Conservation (phyloP, 2,113 vertebrate species). For the Phasianus colchicus region DNA sequence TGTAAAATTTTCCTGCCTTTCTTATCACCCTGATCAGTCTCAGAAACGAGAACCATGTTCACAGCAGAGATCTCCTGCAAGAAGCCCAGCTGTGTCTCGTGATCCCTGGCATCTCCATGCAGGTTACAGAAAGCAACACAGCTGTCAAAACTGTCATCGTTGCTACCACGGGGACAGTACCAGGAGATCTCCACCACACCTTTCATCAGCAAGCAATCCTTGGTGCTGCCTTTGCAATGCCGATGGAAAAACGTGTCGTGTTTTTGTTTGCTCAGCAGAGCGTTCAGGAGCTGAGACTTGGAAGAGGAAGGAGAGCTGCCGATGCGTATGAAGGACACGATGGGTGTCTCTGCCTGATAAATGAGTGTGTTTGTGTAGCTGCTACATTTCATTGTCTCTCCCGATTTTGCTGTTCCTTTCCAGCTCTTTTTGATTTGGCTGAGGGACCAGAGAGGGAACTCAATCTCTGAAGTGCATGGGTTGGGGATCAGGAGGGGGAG, state of each 20-base stretch:
- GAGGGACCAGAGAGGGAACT: conserved; percentile 79
- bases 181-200: conserved; percentile 83
- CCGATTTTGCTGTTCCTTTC: conserved; percentile 17
- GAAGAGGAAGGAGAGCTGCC: conserved; percentile 74
- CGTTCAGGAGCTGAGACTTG: conserved; percentile 82
- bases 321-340: conserved; percentile 81
- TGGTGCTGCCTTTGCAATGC: conserved; percentile 72
- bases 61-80: conserved; percentile 73
- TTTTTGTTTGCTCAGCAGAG: conserved; percentile 71
- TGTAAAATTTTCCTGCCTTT: conserved; percentile 26
- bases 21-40: neutral
- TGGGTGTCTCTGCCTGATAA: conserved; percentile 60
- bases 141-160: conserved; percentile 69
- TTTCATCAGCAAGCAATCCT: conserved; percentile 69
- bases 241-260: conserved; percentile 78
- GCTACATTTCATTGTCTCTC: neutral
- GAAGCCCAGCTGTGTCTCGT: conserved; percentile 57
- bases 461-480: conserved; percentile 50
- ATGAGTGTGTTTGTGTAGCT: conserved; percentile 67
- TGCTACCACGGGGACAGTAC: conserved; percentile 78
- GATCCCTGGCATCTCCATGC: conserved; percentile 68
- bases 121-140: conserved; percentile 81
- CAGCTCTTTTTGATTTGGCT: conserved; percentile 78
- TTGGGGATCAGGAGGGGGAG: conserved; percentile 79
- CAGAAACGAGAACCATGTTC: conserved; percentile 65